Conservation (phyloP, 1,140 invertebrate species). For the Anoplolepis gracilipes region DNA sequence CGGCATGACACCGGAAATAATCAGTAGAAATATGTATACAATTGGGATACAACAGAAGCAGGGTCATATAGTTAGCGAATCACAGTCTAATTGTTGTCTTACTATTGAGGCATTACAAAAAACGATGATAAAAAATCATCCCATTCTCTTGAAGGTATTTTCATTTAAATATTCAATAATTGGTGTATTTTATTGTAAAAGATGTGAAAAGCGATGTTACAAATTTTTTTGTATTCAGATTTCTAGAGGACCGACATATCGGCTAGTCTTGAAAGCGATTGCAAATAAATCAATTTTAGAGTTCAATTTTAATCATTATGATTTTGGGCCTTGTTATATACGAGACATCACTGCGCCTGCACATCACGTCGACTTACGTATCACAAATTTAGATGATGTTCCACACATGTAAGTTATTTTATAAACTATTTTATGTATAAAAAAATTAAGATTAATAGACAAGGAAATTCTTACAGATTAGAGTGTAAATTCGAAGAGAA, state of each 20-base stretch:
- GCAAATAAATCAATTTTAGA: conserved; percentile 72
- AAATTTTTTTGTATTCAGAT: conserved; percentile 74
- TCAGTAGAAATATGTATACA: conserved; percentile 65
- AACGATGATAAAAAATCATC: conserved; percentile 68
- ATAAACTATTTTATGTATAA: not conserved
- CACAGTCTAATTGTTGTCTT: conserved; percentile 60
- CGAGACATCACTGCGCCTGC: conserved; percentile 69
- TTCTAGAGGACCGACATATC: conserved; percentile 80
- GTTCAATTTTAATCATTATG: conserved; percentile 81
- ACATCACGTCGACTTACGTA: conserved; percentile 75
- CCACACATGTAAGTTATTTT: conserved; percentile 75
- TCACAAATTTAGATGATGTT: conserved; percentile 80
- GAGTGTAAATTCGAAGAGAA: conserved; percentile 77
- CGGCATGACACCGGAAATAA: conserved; percentile 65
- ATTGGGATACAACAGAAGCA: conserved; percentile 70
- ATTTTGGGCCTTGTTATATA: conserved; percentile 84
- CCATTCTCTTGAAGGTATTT: conserved; percentile 75
- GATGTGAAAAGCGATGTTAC: not conserved
- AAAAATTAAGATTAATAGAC: not conserved
- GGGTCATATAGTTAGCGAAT: conserved; percentile 70
- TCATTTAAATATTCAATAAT: not conserved
- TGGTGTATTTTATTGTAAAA: not conserved
- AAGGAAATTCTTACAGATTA: conserved; percentile 72
- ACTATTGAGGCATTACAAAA: conserved; percentile 62
- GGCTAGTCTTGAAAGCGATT: conserved; percentile 77